Conservation (phyloP, 2,113 vertebrate genomes). For the Amazona guildingii region DNA sequence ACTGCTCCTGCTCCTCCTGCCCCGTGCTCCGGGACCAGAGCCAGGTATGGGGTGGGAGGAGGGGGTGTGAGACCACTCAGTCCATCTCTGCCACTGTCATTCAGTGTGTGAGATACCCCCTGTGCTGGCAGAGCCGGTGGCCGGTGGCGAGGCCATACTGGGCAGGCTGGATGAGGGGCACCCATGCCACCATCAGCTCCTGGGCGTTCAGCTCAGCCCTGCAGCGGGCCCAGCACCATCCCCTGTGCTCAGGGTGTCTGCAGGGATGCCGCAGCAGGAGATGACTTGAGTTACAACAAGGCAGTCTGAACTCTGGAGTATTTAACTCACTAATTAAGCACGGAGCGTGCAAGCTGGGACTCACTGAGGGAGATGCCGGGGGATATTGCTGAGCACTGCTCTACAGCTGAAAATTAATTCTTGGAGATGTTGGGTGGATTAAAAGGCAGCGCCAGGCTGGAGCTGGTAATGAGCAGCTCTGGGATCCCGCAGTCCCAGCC, state of each 20-base stretch:
- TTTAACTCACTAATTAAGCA: slow-evolving; percentile 27
- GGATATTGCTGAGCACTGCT: not conserved
- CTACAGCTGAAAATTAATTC: slow-evolving; percentile 21
- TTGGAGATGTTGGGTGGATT: not conserved
- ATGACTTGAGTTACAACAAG: not conserved
- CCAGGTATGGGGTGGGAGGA: accelerated
- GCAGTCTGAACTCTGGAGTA: not conserved
- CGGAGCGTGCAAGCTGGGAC: not conserved
- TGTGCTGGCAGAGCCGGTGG: not conserved
- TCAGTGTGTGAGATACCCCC: accelerated
- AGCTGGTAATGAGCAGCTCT: slow-evolving; percentile 13
- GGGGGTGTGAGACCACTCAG: not conserved
- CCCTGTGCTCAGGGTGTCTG: not conserved
- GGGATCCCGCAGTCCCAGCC: not conserved
- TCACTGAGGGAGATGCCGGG: not conserved
- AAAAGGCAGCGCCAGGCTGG: not conserved
- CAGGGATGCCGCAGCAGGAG: not conserved
- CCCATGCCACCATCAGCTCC: not conserved
- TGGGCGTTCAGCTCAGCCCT: not conserved
- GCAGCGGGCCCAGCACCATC: accelerated
- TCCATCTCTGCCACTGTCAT: not conserved
- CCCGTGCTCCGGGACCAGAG: not conserved
- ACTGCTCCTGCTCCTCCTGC: not conserved
- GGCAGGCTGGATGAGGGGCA: not conserved
- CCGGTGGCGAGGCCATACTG: not conserved